A percentile compares a stretch with the other conserved stretches of the same genome.
These are phyloP conservation scores for Diorhabda elongata DNA, from an alignment of 1,140 invertebrate genomes.

Conservation along the genomic window DNA sequence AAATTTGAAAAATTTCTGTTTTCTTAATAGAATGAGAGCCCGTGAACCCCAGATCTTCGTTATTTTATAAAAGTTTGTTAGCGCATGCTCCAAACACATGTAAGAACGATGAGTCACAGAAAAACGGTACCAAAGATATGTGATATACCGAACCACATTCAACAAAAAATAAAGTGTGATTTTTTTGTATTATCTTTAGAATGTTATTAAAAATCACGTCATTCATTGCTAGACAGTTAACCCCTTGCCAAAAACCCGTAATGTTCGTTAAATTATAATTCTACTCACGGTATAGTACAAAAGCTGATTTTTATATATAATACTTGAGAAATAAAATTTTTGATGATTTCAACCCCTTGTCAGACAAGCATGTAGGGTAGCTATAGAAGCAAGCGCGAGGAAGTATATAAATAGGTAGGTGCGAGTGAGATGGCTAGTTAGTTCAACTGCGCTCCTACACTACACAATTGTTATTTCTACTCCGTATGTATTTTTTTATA, in stretches of 20 bases:
- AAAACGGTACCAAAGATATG: constrained; percentile 20
- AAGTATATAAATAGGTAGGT: constrained; percentile 15
- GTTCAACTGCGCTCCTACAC: background rate
- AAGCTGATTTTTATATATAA: background rate
- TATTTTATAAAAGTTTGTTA: too few relatives aligned
- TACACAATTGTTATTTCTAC: constrained; percentile 10
- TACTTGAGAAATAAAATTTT: constrained; percentile 26
- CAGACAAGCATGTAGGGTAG: constrained; percentile 26
- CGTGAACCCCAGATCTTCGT: background rate
- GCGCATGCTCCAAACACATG: background rate
- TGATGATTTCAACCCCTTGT: constrained; percentile 22
- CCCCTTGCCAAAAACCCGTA: constrained; percentile 29
- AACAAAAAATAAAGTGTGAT: constrained; percentile 22
- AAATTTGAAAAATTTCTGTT: too few relatives aligned
- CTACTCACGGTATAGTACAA: constrained; percentile 29
- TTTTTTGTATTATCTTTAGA: constrained; percentile 1
- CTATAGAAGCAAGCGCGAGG: constrained; percentile 5
- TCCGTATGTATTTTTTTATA: constrained; percentile 9
- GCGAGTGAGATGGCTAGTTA: constrained; percentile 23
- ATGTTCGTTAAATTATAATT: constrained; percentile 31
- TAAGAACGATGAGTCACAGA: constrained; percentile 13
- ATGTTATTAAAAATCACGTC: background rate
- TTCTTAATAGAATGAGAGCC: too few relatives aligned
- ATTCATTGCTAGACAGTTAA: constrained; percentile 33
- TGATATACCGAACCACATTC: constrained; percentile 20